phyloP scores from a whole-genome alignment of 2,888 invertebrate genomes.

The Stenichneumon culpator region DNA sequence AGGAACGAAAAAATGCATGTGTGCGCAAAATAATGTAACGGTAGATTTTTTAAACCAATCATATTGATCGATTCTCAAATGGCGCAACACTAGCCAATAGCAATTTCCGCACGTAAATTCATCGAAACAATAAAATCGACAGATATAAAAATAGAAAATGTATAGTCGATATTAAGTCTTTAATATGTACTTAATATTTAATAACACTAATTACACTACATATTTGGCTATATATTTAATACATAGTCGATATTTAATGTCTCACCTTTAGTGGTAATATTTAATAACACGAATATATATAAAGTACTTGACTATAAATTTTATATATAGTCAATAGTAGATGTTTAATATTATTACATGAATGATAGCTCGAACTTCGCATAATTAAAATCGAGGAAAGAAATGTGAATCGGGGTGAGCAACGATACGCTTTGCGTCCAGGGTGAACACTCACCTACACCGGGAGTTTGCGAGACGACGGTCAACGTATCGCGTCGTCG shows the following conservation, averaged over 20 bases:
- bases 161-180: too few species aligned
- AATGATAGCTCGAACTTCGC: background rate
- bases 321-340: too few species aligned
- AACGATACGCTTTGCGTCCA: constrained; percentile 1
- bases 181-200: too few species aligned
- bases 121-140: too few species aligned
- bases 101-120: background rate
- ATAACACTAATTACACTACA: too few species aligned
- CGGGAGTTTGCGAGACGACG: constrained; percentile 30
- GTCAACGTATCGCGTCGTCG: constrained; percentile 20
- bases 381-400: background rate
- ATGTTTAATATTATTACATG: too few species aligned
- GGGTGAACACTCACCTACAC: constrained; percentile 42
- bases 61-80: background rate
- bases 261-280: too few species aligned
- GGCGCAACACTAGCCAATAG: background rate
- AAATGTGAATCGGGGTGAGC: background rate
- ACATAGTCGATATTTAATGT: too few species aligned
- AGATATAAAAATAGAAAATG: too few species aligned
- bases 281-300: too few species aligned
- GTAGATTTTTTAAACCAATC: background rate
- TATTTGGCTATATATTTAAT: too few species aligned
- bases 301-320: too few species aligned
- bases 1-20: background rate
- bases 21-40: background rate